Evolutionary conservation across 2,888 invertebrate species (phyloP), one percentile per base, ranked within the genome.

Genomic region (Rhagium mordax): DNA sequence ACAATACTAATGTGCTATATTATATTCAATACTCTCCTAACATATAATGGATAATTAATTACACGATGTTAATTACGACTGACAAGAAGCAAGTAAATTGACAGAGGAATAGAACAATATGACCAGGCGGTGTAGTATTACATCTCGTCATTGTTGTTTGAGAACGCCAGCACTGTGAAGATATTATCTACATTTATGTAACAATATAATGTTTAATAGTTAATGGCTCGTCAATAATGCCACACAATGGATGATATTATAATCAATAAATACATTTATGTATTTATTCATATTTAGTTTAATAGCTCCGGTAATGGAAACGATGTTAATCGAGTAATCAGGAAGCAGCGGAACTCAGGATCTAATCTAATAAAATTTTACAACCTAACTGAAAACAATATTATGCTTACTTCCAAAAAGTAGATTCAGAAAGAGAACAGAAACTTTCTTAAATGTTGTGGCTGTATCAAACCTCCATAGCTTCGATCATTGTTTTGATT

Each of bases 171-270:
- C 55, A 59, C 47, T 62, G 70, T 55, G 47, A 70, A 64, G 70
- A 64, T 64, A 70, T 64, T 64, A 70, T 70, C 70, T 48, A 64
- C 70, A 47, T 70, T 64, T 51, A 64, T 70, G 64, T 70, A 64
- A 70, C 70, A 70, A 61, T 70, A 57, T 41, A 24, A 64, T 57
- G 64, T 70, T 70, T 55, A 70, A 64, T 62, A 57, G 55, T 70
- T 70, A 70, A 70, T 70, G 41, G 70, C 41, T 62, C 65, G 41
- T 55, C 55, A 55, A 47, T 70, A 70, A 47, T 10, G 53, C 41
- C 18, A 8, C 49, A 64, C 64, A 70, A 70, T 70, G 33, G 69
- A 47, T n/a, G 61, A 70, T 51, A 21, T 33, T 41, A 15, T 53
- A 55, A 48, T 55, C 41, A 21, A 41, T 66, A 48, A 48, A 41